phyloP scores from a whole-genome alignment of 2,113 vertebrate species.

The Thalassoma bifasciatum region DNA sequence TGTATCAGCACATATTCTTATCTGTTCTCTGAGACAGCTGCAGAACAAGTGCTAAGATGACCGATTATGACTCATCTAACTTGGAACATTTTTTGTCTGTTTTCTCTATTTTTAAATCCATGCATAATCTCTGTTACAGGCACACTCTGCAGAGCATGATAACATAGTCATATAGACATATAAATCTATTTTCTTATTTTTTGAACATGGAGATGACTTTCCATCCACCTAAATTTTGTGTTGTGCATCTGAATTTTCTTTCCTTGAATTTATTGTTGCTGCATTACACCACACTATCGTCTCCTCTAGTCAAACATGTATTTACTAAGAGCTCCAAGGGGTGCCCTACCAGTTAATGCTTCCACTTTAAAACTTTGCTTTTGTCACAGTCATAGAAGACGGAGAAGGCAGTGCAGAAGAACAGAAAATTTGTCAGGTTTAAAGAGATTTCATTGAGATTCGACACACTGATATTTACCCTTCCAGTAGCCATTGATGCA shows the following conservation, averaged over 20 bases:
- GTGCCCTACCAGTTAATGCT: neutral
- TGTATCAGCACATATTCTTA: conserved; percentile 19
- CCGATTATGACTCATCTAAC: conserved; percentile 27
- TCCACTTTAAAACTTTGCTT: neutral
- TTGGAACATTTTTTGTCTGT: conserved; percentile 22
- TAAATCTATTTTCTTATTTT: conserved; percentile 28
- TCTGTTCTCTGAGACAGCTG: neutral
- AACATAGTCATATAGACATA: conserved; percentile 3
- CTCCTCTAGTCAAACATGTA: neutral
- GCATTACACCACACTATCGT: neutral
- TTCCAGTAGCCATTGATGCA: conserved; percentile 56
- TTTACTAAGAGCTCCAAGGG: neutral
- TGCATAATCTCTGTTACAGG: conserved; percentile 27
- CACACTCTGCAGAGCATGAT: conserved; percentile 15
- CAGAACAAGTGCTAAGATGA: conserved; percentile 3
- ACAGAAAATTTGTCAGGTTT: conserved; percentile 2
- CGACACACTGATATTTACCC: conserved; percentile 53
- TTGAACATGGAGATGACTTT: neutral
- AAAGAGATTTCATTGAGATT: conserved; percentile 35
- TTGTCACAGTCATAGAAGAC: conserved; percentile 1
- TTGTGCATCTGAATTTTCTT: neutral
- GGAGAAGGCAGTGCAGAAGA: conserved; percentile 30
- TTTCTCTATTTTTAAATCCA: conserved; percentile 34
- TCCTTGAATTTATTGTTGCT: conserved; percentile 1
- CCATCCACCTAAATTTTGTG: neutral